A percentile compares a stretch with the other conserved stretches of the same genome.
These are phyloP conservation scores for Microtus ochrogaster DNA, from an alignment of 2,113 vertebrate genomes.

Conservation along the genomic window DNA sequence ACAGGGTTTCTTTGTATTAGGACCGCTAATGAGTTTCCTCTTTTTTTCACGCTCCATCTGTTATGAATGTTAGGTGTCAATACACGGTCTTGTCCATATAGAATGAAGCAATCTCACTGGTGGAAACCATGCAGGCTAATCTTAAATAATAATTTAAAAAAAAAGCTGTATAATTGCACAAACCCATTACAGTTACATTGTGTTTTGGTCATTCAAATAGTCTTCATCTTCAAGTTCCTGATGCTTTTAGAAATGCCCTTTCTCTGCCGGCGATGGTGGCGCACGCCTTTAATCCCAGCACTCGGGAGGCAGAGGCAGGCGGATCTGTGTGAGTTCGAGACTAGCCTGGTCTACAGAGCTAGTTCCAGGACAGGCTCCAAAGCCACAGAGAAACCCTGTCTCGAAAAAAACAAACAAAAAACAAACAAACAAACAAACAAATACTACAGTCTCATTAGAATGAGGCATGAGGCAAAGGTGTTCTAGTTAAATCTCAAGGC, in stretches of 20 bases:
- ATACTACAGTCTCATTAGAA: no score
- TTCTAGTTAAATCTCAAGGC: background rate
- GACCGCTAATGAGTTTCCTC: background rate
- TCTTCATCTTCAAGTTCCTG: background rate
- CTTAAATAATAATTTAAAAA: no score
- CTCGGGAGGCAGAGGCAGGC: no score
- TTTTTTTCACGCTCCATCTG: background rate
- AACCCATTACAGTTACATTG: background rate
- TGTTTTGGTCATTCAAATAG: background rate
- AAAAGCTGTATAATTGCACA: background rate
- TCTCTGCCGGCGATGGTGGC: no score
- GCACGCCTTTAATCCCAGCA: no score
- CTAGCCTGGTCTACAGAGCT: no score
- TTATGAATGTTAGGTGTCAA: background rate
- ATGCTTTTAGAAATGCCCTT: background rate
- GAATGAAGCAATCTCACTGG: background rate
- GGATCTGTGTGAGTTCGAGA: no score
- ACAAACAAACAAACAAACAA: no score
- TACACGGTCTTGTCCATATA: background rate
- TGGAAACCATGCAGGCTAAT: background rate
- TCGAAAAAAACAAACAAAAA: no score
- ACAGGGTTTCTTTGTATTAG: background rate
- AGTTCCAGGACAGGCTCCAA: no score
- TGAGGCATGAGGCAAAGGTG: background rate
- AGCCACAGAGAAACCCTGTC: no score